These are phyloP conservation scores for Chaetodon trifascialis DNA, from an alignment of 2,113 vertebrate species.

Conservation along the genomic window DNA sequence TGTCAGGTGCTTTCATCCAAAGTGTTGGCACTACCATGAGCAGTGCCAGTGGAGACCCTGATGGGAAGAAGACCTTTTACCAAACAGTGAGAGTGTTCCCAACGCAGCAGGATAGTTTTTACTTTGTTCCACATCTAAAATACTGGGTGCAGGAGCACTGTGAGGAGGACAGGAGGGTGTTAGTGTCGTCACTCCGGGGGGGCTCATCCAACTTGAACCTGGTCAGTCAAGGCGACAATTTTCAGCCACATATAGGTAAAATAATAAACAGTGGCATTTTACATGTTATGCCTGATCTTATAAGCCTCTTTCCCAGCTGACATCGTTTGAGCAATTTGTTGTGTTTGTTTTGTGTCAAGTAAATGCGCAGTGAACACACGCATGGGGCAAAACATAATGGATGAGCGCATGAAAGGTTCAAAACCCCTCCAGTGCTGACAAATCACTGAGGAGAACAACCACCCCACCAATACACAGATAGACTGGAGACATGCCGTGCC, in stretches of 20 bases:
- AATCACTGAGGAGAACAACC: slow-evolving; percentile 66
- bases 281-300: slow-evolving; percentile 7
- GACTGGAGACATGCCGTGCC: neutral
- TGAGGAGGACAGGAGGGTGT: neutral
- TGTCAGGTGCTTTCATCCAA: slow-evolving; percentile 6
- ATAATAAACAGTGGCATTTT: slow-evolving; percentile 28
- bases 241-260: slow-evolving; percentile 43
- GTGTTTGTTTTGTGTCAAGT: slow-evolving; percentile 54
- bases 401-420: slow-evolving; percentile 59
- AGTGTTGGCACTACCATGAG: slow-evolving; percentile 25
- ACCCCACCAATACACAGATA: slow-evolving; percentile 17
- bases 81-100: neutral
- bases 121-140: slow-evolving; percentile 23
- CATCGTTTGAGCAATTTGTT: slow-evolving; percentile 58
- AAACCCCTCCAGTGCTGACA: slow-evolving; percentile 61
- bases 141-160: neutral
- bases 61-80: slow-evolving; percentile 35
- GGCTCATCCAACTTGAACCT: neutral
- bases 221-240: neutral
- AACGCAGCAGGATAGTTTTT: slow-evolving; percentile 17
- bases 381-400: slow-evolving; percentile 45
- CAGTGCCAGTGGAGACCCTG: slow-evolving; percentile 5
- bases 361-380: slow-evolving; percentile 54
- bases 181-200: slow-evolving; percentile 21
- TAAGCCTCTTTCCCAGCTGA: slow-evolving; percentile 9